Conservation (phyloP, 2,113 vertebrate genomes). For the Seriola quinqueradiata region DNA sequence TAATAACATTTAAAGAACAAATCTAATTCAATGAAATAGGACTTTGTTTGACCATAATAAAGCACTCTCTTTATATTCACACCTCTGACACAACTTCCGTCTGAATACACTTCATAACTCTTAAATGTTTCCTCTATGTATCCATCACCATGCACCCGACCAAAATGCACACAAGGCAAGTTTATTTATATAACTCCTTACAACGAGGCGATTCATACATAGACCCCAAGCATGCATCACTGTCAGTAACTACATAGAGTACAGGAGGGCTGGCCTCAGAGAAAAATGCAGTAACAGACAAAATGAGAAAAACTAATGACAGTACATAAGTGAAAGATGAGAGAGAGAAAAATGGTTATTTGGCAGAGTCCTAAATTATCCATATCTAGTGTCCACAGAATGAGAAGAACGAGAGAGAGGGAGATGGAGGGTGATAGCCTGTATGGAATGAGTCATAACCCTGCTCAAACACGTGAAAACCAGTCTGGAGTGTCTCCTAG, state of each 20-base stretch:
- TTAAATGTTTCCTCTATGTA: neutral
- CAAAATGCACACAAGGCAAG: neutral
- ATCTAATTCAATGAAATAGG: neutral
- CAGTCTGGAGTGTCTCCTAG: constrained; percentile 72
- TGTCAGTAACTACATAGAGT: neutral
- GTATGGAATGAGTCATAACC: constrained; percentile 68
- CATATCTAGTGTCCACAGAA: constrained; percentile 14
- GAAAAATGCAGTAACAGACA: neutral
- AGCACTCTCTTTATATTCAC: neutral
- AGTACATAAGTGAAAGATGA: neutral
- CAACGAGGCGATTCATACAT: neutral
- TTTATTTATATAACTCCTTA: neutral
- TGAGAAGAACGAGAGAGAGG: constrained; percentile 31
- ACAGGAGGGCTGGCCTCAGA: neutral
- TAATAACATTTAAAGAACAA: neutral
- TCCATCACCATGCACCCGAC: neutral
- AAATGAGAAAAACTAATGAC: neutral
- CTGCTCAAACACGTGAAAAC: constrained; percentile 68
- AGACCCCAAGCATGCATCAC: neutral
- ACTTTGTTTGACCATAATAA: neutral
- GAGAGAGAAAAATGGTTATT: neutral
- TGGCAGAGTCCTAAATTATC: constrained; percentile 28
- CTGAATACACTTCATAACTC: neutral
- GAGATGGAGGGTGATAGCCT: neutral
- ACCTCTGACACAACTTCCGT: neutral